Evolutionary conservation across 1,140 invertebrate genomes (phyloP).

Genomic region (Dendroctonus valens): DNA sequence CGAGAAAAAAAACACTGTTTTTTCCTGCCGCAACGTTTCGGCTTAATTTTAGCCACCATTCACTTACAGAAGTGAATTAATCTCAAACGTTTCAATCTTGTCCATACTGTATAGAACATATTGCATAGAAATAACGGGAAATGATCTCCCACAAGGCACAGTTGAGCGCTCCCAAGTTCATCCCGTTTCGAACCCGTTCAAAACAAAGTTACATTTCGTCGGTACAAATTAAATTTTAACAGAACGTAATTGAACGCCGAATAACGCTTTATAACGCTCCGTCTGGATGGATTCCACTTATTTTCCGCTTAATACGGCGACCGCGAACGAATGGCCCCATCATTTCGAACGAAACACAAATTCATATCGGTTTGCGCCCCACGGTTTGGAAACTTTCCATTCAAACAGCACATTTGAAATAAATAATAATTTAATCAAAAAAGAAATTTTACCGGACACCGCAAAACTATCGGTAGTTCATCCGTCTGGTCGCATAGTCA

Average conservation of each 20-base stretch:
- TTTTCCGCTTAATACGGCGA: conserved; percentile 48
- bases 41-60: background rate
- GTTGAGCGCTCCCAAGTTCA: conserved; percentile 14
- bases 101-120: conserved; percentile 20
- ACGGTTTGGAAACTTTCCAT: too few species aligned
- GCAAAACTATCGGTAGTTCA: background rate
- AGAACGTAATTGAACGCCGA: conserved; percentile 49
- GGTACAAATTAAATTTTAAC: conserved; percentile 51
- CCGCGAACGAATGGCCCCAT: conserved; percentile 46
- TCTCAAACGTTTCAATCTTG: background rate
- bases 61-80: background rate
- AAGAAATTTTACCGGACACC: background rate
- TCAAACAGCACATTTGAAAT: too few species aligned
- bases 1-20: too few species aligned
- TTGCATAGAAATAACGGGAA: conserved; percentile 25
- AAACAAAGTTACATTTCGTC: conserved; percentile 51
- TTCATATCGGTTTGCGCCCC: too few species aligned
- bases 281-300: conserved; percentile 43
- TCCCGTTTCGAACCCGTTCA: conserved; percentile 35
- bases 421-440: background rate
- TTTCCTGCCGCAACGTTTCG: too few species aligned
- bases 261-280: conserved; percentile 42
- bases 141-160: conserved; percentile 20
- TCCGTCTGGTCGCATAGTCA: conserved; percentile 3
- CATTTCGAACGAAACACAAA: conserved; percentile 22